Percentiles rank a stretch among this genome's conserved stretches.
phyloP scores from a whole-genome alignment of 2,797 vertebrate species.

The Phalloptychus januarius region DNA sequence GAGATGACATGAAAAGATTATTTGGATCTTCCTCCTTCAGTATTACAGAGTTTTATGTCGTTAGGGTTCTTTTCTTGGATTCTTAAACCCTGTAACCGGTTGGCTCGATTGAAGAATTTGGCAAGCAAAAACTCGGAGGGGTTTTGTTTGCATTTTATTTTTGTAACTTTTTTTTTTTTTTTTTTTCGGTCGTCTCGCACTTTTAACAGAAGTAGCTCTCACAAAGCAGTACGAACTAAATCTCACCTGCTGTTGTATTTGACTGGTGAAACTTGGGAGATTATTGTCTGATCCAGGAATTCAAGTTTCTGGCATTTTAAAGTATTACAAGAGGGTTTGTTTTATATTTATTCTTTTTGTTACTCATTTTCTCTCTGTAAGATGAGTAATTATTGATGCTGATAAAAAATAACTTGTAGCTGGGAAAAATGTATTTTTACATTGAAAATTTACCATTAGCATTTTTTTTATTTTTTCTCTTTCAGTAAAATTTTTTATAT shows the following conservation, averaged over 20 bases:
- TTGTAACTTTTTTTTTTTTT: background rate
- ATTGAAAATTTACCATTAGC: constrained; percentile 48
- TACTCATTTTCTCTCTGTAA: constrained; percentile 45
- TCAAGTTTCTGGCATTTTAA: constrained; percentile 42
- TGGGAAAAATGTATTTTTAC: constrained; percentile 62
- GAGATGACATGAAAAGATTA: constrained; percentile 17
- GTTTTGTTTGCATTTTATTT: constrained; percentile 10
- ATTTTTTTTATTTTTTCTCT: background rate
- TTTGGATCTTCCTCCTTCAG: constrained; percentile 53
- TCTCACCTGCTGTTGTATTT: constrained; percentile 36
- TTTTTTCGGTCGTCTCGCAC: constrained; percentile 53
- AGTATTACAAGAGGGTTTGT: constrained; percentile 41
- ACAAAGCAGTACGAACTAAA: constrained; percentile 18
- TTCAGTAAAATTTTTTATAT: background rate
- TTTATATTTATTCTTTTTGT: constrained; percentile 73
- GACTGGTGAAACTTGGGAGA: constrained; percentile 29
- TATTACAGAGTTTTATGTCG: constrained; percentile 33
- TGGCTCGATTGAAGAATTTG: constrained; percentile 49
- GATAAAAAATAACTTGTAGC: constrained; percentile 55
- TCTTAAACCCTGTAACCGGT: constrained; percentile 27
- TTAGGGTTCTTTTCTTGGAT: constrained; percentile 20
- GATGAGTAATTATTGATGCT: constrained; percentile 28
- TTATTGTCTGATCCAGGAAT: constrained; percentile 47
- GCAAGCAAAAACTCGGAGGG: constrained; percentile 30
- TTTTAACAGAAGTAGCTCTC: constrained; percentile 56